phyloP scores from a whole-genome alignment of 2,797 vertebrate genomes.

The Coluber constrictor region DNA sequence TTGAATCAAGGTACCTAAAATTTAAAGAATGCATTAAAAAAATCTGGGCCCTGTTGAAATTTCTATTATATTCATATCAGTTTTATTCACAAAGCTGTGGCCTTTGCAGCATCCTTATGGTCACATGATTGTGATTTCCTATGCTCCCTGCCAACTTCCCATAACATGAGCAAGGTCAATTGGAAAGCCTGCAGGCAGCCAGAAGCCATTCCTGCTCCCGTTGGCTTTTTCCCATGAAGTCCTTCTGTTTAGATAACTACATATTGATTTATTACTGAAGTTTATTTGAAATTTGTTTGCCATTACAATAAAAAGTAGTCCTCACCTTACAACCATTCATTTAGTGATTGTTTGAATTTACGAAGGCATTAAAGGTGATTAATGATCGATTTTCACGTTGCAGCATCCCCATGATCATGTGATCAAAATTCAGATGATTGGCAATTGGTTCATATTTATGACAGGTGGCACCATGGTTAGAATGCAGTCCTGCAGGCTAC shows the following conservation, averaged over 20 bases:
- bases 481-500: background rate
- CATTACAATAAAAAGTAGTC: background rate
- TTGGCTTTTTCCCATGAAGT: background rate
- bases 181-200: background rate
- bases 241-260: background rate
- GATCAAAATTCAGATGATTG: background rate
- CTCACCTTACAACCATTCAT: background rate
- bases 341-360: background rate
- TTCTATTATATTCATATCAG: background rate
- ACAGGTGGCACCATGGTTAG: background rate
- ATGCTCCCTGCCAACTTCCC: background rate
- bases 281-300: background rate
- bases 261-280: background rate
- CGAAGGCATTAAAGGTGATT: background rate
- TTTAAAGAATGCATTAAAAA: background rate
- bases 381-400: background rate
- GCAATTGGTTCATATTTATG: background rate
- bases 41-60: background rate
- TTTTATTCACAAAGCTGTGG: background rate
- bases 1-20: background rate
- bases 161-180: background rate
- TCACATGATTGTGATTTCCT: background rate
- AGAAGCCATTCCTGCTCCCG: background rate
- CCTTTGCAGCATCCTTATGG: background rate
- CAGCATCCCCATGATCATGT: background rate